Base-by-base conservation (phyloP, 2,113 vertebrate genomes). In the Chauna torquata region DNA sequence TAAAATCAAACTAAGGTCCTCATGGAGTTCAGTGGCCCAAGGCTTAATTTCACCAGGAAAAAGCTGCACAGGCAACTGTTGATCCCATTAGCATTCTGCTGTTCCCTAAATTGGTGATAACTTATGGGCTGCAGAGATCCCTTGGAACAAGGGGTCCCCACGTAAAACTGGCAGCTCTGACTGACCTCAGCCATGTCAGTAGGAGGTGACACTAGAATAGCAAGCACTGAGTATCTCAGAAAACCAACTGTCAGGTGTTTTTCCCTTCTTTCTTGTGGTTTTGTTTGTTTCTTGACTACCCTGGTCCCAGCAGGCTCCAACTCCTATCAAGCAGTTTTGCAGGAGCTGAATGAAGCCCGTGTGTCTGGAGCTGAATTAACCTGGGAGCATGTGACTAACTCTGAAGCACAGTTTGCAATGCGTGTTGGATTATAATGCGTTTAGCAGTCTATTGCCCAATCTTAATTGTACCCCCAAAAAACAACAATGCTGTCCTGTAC, bases 391-490 rank as follows among this genome's bases (percentile, higher is more conserved):
- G 0, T 66, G 1, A 3, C 27, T 38, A 49, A 36, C 47, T 19
- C 81, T 58, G 42, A 8, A 2, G 12, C 45, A 20, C 62, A 19
- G 69, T 49, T 86, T 82, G 55, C 58, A 65, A 47, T 0, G 6
- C 85, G 59, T 49, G 40, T 42, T 92, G 94, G 52, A 38, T 65
- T 90, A 71, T 92, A 65, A 89, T 40, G 66, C 81, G 34, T 93
- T 90, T 94, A 72, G 65, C 69, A 64, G 87, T 64, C 71, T 85
- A 96, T 92, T 90, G 79, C 86, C 84, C 74, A 75, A 83, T 79
- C 34, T 79, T 94, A 88, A 91, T 92, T 95, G 94, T 88, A 92
- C 83, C 92, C 87, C 92, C 71, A 82, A 91, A 97, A 97, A 96
- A 94, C 82, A 90, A 83, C 71, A 91, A 57, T 76, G 75, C 85